phyloP scores from a whole-genome alignment of 2,797 vertebrate species.

The Propithecus deckenii region DNA sequence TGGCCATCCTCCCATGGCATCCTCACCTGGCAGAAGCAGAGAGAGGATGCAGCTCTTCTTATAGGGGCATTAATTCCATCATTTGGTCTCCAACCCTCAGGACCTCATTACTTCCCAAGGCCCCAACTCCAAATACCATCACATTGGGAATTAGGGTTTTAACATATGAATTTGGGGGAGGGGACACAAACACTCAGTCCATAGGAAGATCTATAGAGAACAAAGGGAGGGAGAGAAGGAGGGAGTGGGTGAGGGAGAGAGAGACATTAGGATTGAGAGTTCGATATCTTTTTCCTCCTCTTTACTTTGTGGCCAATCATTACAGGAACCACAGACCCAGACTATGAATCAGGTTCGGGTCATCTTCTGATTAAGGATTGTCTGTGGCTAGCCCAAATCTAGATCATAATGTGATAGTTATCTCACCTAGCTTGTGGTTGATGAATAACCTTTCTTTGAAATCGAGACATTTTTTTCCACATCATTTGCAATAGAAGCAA shows the following conservation, averaged over 20 bases:
- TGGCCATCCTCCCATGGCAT: not conserved
- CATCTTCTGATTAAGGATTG: not conserved
- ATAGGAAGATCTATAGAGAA: not conserved
- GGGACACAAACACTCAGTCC: not conserved
- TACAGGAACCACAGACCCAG: not conserved
- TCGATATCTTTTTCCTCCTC: not conserved
- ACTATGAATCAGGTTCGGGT: not conserved
- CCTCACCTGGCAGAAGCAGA: not conserved
- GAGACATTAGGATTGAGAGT: not conserved
- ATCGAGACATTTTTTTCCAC: not conserved
- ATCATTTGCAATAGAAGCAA: not conserved
- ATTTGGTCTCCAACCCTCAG: not conserved
- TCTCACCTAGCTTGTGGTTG: not conserved
- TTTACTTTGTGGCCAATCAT: not conserved
- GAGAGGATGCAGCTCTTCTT: not conserved
- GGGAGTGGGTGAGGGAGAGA: not conserved
- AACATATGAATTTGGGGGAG: too few species aligned
- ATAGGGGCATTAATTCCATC: not conserved
- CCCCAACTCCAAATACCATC: not conserved
- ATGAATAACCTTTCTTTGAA: not conserved
- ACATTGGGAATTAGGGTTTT: not conserved
- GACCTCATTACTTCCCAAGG: not conserved
- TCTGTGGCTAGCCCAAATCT: not conserved
- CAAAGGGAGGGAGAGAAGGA: fast-evolving
- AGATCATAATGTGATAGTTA: not conserved